Evolutionary conservation across 1,140 invertebrate species (phyloP), one percentile per base, ranked within the genome.

Genomic region (Drosophila prosaltans): DNA sequence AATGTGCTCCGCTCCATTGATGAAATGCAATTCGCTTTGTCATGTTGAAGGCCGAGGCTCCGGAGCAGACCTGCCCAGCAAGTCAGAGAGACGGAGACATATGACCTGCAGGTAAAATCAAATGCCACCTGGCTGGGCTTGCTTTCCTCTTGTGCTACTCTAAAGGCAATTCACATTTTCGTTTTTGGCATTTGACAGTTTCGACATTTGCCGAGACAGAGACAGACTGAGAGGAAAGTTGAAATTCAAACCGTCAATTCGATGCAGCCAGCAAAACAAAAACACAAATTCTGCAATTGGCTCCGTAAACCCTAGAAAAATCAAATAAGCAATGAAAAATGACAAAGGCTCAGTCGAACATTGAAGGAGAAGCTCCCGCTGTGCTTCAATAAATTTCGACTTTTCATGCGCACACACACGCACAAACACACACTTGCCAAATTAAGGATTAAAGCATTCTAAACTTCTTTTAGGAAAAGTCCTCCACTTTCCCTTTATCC

Each of bases 111-210:
- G 75, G 57, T 59, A 59, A 71, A 54, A 57, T 76, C 43, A 77
- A 77, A 77, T 61, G 60, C 66, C 43, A 77, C 74, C 74, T 77
- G 74, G 66, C 61, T 74, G 62, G 41, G 30, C 36, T 45, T 43
- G 65, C 58, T 65, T 39, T 72, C 55, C 60, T 43, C 59, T n/a
- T 6, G 60, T 72, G 39, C 61, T 28, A 36, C 30, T 45, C 58
- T 45, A 59, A 21, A 59, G 58, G 78, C 63, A 74, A 88, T 80
- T 71, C 80, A 83, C 83, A 88, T 86, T 86, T 88, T 68, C 80
- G 80, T 79, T 89, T 88, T 88, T 89, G 84, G 84, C 84, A 89
- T 88, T 89, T 88, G 83, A 88, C 83, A 88, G 83, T 89, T 89
- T 89, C 69, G 84, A 88, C 84, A 80, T 88, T 83, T 86, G 74